Conservation (phyloP, 2,113 vertebrate species). For the Gasterosteus nipponicus region DNA sequence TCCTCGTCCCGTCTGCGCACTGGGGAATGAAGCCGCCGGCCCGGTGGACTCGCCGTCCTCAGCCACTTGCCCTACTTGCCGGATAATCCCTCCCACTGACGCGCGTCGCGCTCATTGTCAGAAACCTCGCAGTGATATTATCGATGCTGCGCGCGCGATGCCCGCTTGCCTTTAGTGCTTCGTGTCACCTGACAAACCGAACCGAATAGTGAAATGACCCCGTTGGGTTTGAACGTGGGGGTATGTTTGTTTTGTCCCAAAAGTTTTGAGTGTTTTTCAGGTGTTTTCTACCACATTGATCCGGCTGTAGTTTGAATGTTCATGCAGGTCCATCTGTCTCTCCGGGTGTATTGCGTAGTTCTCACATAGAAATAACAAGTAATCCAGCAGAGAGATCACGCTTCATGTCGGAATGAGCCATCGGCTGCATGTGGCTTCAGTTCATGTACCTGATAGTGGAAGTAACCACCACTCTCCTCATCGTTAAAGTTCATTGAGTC, state of each 20-base stretch:
- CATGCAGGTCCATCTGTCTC: too few relatives aligned
- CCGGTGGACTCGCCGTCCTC: slow-evolving; percentile 76
- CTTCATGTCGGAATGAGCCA: neutral
- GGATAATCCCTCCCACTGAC: slow-evolving; percentile 83
- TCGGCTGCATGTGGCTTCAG: neutral
- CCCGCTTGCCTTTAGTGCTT: too few relatives aligned
- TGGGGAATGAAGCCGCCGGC: slow-evolving; percentile 63
- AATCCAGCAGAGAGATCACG: neutral
- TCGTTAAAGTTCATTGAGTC: slow-evolving; percentile 42
- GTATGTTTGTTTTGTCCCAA: too few relatives aligned
- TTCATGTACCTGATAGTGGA: slow-evolving; percentile 4
- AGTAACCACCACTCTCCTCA: neutral
- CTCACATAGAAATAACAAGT: neutral
- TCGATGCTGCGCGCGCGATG: slow-evolving; percentile 27
- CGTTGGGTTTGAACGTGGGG: too few relatives aligned
- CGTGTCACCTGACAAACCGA: too few relatives aligned
- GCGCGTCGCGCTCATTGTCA: slow-evolving; percentile 79
- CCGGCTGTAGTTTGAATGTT: too few relatives aligned
- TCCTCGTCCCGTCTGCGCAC: slow-evolving; percentile 67
- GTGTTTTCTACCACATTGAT: too few relatives aligned
- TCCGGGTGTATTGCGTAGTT: neutral
- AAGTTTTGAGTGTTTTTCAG: too few relatives aligned
- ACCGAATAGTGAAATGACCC: too few relatives aligned
- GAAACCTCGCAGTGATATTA: slow-evolving; percentile 64
- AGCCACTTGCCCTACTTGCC: slow-evolving; percentile 83